Evolutionary conservation across 2,888 invertebrate species (phyloP).

Genomic region (Drosophila anomelani): DNA sequence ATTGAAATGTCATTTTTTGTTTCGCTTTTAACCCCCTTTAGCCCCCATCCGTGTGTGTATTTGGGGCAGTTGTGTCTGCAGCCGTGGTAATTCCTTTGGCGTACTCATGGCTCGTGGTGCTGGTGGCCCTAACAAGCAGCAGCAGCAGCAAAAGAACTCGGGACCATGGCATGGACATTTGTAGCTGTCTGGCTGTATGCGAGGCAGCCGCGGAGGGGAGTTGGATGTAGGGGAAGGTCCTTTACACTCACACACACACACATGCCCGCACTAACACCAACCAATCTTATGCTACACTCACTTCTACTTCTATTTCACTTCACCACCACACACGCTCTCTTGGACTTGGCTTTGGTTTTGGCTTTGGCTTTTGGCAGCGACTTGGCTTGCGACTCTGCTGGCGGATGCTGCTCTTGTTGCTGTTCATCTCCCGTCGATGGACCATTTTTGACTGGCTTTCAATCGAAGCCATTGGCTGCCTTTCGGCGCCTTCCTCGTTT

Average conservation of each 20-base stretch:
- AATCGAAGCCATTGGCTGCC: conserved; percentile 52
- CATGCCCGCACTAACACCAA: conserved; percentile 17
- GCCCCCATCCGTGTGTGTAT: conserved; percentile 18
- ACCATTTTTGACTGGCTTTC: conserved; percentile 84
- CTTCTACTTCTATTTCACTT: conserved; percentile 37
- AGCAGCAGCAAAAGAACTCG: conserved; percentile 35
- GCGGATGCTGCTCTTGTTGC: conserved; percentile 70
- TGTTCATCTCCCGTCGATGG: conserved; percentile 83
- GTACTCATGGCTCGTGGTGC: conserved; percentile 26
- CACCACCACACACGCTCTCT: conserved; percentile 40
- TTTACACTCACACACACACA: conserved; percentile 11
- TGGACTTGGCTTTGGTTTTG: conserved; percentile 34
- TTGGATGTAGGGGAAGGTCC: background rate
- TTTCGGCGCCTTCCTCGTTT: conserved; percentile 22
- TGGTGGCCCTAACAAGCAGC: conserved; percentile 52
- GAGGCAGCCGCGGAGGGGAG: background rate
- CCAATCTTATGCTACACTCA: conserved; percentile 13
- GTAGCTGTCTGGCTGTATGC: conserved; percentile 29
- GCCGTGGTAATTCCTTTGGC: conserved; percentile 34
- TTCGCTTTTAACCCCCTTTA: background rate
- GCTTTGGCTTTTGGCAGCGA: conserved; percentile 40
- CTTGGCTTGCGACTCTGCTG: conserved; percentile 41
- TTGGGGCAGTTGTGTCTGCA: conserved; percentile 29
- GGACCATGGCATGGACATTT: conserved; percentile 39
- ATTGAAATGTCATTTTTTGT: conserved; percentile 58